These are phyloP conservation scores for Malachius bipustulatus DNA, from an alignment of 2,888 invertebrate genomes.

Conservation along the genomic window DNA sequence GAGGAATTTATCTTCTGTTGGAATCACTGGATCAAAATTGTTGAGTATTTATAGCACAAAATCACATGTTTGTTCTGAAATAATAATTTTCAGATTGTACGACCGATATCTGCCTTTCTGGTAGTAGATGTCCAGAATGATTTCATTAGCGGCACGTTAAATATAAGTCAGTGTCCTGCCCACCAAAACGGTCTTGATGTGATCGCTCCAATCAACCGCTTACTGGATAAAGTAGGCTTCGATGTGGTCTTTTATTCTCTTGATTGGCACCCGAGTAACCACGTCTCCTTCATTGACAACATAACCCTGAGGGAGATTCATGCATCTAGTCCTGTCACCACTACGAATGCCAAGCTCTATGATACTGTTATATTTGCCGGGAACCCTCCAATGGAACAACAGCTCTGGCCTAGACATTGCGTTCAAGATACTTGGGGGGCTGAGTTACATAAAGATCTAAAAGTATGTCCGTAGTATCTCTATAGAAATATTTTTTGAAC, in stretches of 20 bases:
- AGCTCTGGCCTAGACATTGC: constrained; percentile 91
- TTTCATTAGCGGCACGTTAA: constrained; percentile 86
- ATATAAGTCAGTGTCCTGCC: constrained; percentile 83
- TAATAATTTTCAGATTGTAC: constrained; percentile 49
- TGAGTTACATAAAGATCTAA: constrained; percentile 77
- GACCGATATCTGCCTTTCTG: constrained; percentile 75
- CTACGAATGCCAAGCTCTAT: constrained; percentile 64
- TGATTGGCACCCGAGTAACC: constrained; percentile 94
- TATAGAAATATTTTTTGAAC: background rate
- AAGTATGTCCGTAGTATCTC: constrained; percentile 47
- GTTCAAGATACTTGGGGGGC: constrained; percentile 92
- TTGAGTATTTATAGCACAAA: no score
- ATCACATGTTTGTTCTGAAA: no score
- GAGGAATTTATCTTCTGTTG: constrained; percentile 76
- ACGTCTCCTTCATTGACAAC: constrained; percentile 93
- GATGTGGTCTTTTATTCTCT: constrained; percentile 82
- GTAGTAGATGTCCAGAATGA: constrained; percentile 97
- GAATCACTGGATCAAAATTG: constrained; percentile 81
- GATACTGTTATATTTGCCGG: constrained; percentile 86
- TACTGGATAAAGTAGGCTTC: constrained; percentile 67
- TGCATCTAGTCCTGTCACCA: constrained; percentile 54
- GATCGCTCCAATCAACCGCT: constrained; percentile 75
- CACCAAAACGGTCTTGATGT: constrained; percentile 83
- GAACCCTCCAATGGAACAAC: constrained; percentile 71
- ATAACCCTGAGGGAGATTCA: constrained; percentile 61